Base-by-base conservation (phyloP, 2,113 vertebrate species). In the Eulacestoma nigropectus region DNA sequence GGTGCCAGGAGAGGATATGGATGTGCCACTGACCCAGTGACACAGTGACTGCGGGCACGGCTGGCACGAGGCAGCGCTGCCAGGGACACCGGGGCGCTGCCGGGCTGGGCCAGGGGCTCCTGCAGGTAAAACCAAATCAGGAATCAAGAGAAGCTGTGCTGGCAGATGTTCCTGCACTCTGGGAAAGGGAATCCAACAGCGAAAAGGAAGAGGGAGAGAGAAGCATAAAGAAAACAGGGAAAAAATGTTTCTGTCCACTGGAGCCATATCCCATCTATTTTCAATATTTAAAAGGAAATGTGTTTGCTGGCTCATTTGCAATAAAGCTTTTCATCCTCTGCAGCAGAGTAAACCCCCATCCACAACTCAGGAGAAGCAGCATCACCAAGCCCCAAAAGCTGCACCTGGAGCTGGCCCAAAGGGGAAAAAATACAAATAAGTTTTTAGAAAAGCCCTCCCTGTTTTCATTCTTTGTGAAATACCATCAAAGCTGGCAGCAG, bases 181-280 rank as follows among this genome's bases (percentile, higher is more conserved):
- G 16, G 33, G 77, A 60, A 39, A 72, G 16, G 62, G 30, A 42
- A 19, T 74, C 37, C 59, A 12, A 35, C 64, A 33, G 59, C 0
- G 1, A 8, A 26, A 44, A 33, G 44, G 86, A 10, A 44, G 49
- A 57, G 22, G 17, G 86, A 59, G 68, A 22, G 11, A 15, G 20
- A 4, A 53, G 55, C 0, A 0, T 14, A 19, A 72, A 59, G 74
- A 23, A 77, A 29, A 53, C 0, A 1, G 14, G n/a, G 21, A 1
- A 8, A 15, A 33, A 41, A 42, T 4, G 1, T 29, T 84, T 21
- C 62, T 75, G 26, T 55, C 23, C 32, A 0, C 37, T 4, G 44
- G 30, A 67, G 20, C 44, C 4, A 1, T 8, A 19, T 12, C 35
- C 14, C 8, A 19, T 6, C 16, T 10, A 30, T 49, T 82, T 81